phyloP scores from a whole-genome alignment of 2,113 vertebrate genomes.

The Tringa solitaria region DNA sequence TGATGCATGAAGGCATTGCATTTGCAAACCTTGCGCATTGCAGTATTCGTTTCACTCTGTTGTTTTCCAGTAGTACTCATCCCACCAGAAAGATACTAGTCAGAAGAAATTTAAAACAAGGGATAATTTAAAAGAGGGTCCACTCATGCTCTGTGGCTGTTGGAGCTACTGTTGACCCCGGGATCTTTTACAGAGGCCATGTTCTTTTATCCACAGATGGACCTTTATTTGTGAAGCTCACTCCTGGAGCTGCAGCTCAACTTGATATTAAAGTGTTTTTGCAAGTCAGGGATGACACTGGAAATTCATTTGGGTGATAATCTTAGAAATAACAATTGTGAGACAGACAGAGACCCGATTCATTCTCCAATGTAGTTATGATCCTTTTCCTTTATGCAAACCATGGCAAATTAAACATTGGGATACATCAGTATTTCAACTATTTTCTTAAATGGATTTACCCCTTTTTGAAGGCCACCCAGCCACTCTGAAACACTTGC shows the following conservation, averaged over 20 bases:
- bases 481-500: background rate
- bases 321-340: background rate
- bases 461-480: background rate
- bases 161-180: background rate
- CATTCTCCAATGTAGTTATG: background rate
- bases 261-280: background rate
- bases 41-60: background rate
- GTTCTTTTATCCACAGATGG: background rate
- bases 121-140: background rate
- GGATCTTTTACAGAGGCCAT: background rate
- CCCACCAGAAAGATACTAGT: background rate
- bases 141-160: background rate
- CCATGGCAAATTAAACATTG: background rate
- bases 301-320: background rate
- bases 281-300: background rate
- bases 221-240: background rate
- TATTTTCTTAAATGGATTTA: background rate
- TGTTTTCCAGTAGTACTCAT: background rate
- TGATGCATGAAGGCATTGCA: background rate
- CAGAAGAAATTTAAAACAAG: background rate
- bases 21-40: background rate
- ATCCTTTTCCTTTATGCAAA: background rate
- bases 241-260: background rate
- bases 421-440: background rate
- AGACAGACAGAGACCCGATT: background rate